These are phyloP conservation scores for Acipenser ruthenus DNA, from an alignment of 2,797 vertebrate species.

Conservation along the genomic window DNA sequence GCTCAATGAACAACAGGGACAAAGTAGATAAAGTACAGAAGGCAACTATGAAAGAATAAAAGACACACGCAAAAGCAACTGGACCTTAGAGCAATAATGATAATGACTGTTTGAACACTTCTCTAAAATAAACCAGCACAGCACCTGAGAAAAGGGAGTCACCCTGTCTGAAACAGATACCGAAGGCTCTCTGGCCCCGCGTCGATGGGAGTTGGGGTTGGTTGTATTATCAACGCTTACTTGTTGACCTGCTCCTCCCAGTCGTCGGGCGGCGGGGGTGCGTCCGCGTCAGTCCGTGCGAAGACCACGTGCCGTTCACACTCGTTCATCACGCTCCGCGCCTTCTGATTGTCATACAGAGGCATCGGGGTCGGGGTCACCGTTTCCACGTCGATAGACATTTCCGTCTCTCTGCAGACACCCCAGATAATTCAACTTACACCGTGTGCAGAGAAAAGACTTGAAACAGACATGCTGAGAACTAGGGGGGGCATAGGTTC, in stretches of 20 bases:
- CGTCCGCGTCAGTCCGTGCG: constrained; percentile 85
- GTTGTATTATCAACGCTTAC: constrained; percentile 42
- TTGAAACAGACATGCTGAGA: too few relatives aligned
- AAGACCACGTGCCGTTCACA: constrained; percentile 94
- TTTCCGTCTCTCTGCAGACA: constrained; percentile 72
- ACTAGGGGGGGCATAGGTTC: too few relatives aligned
- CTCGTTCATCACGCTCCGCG: constrained; percentile 92
- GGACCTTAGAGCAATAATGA: too few relatives aligned
- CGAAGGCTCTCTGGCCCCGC: too few relatives aligned
- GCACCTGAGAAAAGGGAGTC: background rate
- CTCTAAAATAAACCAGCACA: too few relatives aligned
- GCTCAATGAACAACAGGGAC: too few relatives aligned
- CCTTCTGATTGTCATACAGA: constrained; percentile 93
- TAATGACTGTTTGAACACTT: too few relatives aligned
- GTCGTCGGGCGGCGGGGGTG: constrained; percentile 86
- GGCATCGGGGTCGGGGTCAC: constrained; percentile 71
- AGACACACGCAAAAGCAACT: too few relatives aligned
- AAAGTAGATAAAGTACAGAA: too few relatives aligned
- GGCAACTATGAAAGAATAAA: too few relatives aligned
- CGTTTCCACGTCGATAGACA: constrained; percentile 81
- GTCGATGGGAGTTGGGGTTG: too few relatives aligned
- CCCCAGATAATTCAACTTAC: background rate
- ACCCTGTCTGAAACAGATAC: background rate
- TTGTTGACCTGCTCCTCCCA: constrained; percentile 97
- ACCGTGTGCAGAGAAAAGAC: too few relatives aligned